Evolutionary conservation across 2,113 vertebrate species (phyloP), one percentile per base, ranked within the genome.

Genomic region (Synodontis membranacea): DNA sequence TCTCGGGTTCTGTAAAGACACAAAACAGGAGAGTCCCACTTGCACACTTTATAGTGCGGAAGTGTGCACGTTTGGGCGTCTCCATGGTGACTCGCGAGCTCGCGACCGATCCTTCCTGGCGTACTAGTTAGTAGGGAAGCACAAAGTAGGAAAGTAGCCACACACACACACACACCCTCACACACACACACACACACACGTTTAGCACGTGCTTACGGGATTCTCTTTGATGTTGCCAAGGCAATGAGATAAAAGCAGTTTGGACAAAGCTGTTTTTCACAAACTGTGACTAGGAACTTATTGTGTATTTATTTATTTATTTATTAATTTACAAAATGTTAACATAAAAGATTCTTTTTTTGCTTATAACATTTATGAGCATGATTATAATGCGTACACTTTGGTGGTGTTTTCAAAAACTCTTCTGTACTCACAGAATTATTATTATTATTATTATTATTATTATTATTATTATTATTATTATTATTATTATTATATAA

Each of bases 211-310:
- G 58, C 75, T 89, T 86, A 39, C 84, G 81, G 44, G 72, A 66
- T 87, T 89, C 91, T 90, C 91, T 90, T 84, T 89, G 44, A 75
- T 1, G 93, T 95, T 91, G 84, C 88, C 91, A 94, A 93, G 90
- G 89, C 88, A 82, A 89, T 54, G 1, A 25, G 87, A 48, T 88
- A 80, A 84, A 72, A 42, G 89, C 89, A 85, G 31, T 66, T 37
- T 25, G 46, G 34, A 42, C 66, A 74, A 21, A 10, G 12, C 34
- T 74, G 34, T 56, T 58, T 58, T 44, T 58, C 34, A 72, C 31
- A 25, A 74, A 46, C 70, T 46, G 39, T 25, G 17, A 9, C 17
- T 19, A 8, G 15, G 17, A 8, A 37, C n/a, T n/a, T n/a, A n/a
- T n/a, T n/a, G n/a, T 66, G 4, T 17, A 6, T 23, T 7, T 39